A percentile compares a stretch with the other conserved stretches of the same genome.
Conservation (phyloP, 2,113 vertebrate species). For the Datnioides undecimradiatus region DNA sequence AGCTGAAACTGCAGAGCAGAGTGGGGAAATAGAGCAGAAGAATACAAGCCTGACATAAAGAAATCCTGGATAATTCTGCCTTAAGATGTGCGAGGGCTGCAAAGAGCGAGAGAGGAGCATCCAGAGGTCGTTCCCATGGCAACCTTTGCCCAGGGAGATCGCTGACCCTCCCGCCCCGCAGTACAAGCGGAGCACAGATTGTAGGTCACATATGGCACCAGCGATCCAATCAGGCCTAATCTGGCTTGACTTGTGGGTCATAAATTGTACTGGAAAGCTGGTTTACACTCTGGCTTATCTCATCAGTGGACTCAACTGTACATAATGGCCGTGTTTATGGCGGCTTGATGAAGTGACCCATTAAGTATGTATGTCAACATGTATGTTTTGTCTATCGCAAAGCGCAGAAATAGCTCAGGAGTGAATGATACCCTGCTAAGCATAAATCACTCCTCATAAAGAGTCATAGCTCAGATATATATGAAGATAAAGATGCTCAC, state of each 20-base stretch:
- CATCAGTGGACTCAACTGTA: constrained; percentile 50
- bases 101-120: constrained; percentile 70
- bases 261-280: constrained; percentile 81
- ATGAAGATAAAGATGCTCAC: background rate
- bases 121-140: constrained; percentile 86
- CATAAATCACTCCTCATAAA: background rate
- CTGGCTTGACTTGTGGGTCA: constrained; percentile 82
- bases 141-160: constrained; percentile 85
- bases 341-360: constrained; percentile 55
- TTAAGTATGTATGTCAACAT: constrained; percentile 67
- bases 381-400: constrained; percentile 26
- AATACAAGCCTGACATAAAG: constrained; percentile 68
- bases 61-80: constrained; percentile 78
- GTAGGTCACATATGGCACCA: constrained; percentile 87
- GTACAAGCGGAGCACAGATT: constrained; percentile 79
- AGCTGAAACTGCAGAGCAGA: constrained; percentile 40
- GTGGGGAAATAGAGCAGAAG: constrained; percentile 85
- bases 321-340: constrained; percentile 60
- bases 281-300: constrained; percentile 73
- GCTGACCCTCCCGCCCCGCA: constrained; percentile 78
- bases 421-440: background rate
- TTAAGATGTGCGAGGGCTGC: constrained; percentile 69
- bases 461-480: background rate
- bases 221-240: constrained; percentile 85
- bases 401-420: constrained; percentile 20